phyloP scores from a whole-genome alignment of 2,113 vertebrate species.

The Cyprinodon tularosa region DNA sequence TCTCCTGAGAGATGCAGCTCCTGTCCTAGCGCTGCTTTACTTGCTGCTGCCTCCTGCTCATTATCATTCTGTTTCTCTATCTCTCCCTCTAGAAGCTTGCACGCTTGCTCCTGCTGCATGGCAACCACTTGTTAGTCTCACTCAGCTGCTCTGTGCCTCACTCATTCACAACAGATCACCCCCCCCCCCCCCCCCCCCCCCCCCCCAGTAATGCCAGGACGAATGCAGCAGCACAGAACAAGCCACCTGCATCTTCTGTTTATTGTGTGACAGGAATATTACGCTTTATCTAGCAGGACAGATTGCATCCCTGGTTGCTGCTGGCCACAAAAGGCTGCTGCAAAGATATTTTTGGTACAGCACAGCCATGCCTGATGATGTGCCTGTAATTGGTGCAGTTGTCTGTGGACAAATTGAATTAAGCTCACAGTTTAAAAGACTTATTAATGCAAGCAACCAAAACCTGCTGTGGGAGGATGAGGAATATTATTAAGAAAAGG shows the following conservation, averaged over 20 bases:
- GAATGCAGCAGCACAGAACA: slow-evolving; percentile 58
- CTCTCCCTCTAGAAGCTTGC: slow-evolving; percentile 67
- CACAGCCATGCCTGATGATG: slow-evolving; percentile 48
- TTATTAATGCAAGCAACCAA: slow-evolving; percentile 18
- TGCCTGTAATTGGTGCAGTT: slow-evolving; percentile 68
- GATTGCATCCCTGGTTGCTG: slow-evolving; percentile 49
- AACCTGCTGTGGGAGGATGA: not conserved
- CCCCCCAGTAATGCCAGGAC: slow-evolving; percentile 32
- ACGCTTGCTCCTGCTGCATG: slow-evolving; percentile 73
- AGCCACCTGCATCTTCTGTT: slow-evolving; percentile 35
- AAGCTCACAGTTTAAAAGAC: slow-evolving; percentile 48
- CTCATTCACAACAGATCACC: slow-evolving; percentile 64
- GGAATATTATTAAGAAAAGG: slow-evolving; percentile 2
- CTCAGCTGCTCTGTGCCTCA: slow-evolving; percentile 68
- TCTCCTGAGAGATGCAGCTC: slow-evolving; percentile 57
- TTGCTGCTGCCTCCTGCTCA: slow-evolving; percentile 74
- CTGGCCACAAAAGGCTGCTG: slow-evolving; percentile 55
- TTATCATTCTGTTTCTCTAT: slow-evolving; percentile 79
- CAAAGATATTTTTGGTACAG: slow-evolving; percentile 50
- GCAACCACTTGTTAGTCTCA: slow-evolving; percentile 81
- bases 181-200: not conserved
- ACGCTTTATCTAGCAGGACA: slow-evolving; percentile 27
- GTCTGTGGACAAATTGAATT: slow-evolving; percentile 57
- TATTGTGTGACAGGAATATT: slow-evolving; percentile 34
- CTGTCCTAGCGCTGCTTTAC: slow-evolving; percentile 65